A percentile compares a stretch with the other conserved stretches of the same genome.
Evolutionary conservation across 2,888 invertebrate species (phyloP).

Genomic region (Nipponacmea schrenckii): DNA sequence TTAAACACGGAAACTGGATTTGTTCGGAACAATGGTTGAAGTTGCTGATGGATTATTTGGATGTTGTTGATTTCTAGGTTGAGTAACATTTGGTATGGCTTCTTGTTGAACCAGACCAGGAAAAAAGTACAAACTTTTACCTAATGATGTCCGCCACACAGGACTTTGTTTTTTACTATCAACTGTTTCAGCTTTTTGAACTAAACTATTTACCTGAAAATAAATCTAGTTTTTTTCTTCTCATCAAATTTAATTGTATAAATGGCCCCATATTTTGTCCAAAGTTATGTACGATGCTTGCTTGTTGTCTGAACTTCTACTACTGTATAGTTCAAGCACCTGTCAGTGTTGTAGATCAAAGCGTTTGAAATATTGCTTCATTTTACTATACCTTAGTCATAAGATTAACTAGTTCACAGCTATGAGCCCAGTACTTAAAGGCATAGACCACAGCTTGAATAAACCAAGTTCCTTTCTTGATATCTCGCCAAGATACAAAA

Average conservation of each 20-base stretch:
- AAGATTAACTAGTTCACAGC: slow-evolving; percentile 21
- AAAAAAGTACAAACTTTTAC: slow-evolving; percentile 21
- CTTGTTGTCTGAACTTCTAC: too few species aligned
- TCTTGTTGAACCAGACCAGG: slow-evolving; percentile 15
- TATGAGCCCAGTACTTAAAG: slow-evolving; percentile 24
- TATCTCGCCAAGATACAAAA: slow-evolving; percentile 28
- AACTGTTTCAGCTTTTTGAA: slow-evolving; percentile 21
- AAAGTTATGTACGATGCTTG: neutral
- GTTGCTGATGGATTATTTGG: too few species aligned
- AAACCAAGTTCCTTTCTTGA: slow-evolving; percentile 29
- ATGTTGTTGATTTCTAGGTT: too few species aligned
- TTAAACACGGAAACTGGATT: too few species aligned
- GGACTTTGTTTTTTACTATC: slow-evolving; percentile 19
- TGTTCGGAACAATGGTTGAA: too few species aligned
- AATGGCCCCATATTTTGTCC: neutral
- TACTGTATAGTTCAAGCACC: too few species aligned
- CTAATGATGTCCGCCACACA: slow-evolving; percentile 10
- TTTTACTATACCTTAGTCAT: slow-evolving; percentile 22
- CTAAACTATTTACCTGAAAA: slow-evolving; percentile 25
- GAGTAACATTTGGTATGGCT: neutral
- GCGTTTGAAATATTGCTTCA: too few species aligned
- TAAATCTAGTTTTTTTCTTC: neutral
- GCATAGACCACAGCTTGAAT: slow-evolving; percentile 28
- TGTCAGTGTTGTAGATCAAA: too few species aligned
- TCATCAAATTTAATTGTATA: neutral